phyloP scores from a whole-genome alignment of 2,113 vertebrate genomes.

The Triplophysa rosa region DNA sequence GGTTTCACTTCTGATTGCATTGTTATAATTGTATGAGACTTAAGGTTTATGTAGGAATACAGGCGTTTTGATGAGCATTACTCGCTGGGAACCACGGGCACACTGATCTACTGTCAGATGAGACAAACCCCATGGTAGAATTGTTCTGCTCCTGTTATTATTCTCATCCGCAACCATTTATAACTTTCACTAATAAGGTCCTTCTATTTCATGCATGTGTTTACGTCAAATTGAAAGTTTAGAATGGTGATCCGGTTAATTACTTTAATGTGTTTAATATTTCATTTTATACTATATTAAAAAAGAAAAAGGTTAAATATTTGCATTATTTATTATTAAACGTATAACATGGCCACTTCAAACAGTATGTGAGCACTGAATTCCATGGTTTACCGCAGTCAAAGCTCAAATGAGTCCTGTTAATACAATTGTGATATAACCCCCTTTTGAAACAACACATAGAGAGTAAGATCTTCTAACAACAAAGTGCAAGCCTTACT shows the following conservation, averaged over 20 bases:
- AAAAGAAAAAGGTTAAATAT: no score
- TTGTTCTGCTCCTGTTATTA: neutral
- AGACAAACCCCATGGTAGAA: constrained; percentile 39
- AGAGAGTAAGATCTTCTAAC: neutral
- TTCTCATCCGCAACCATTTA: neutral
- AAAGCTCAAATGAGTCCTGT: neutral
- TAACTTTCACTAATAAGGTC: neutral
- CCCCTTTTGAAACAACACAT: no score
- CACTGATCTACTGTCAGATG: constrained; percentile 64
- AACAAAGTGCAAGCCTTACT: constrained; percentile 53
- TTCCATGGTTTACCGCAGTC: neutral
- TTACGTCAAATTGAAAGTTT: neutral
- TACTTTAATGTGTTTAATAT: neutral
- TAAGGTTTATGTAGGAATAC: constrained; percentile 70
- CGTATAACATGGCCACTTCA: no score
- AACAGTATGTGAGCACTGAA: no score
- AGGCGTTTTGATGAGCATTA: constrained; percentile 73
- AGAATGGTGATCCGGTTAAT: neutral
- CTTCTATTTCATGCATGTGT: neutral
- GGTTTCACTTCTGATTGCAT: no score
- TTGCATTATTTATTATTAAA: no score
- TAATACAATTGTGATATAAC: neutral
- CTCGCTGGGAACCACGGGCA: constrained; percentile 75
- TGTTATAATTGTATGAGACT: constrained; percentile 74
- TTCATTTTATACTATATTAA: neutral